Percentiles rank a stretch among this genome's conserved stretches.
phyloP scores from a whole-genome alignment of 2,797 vertebrate species.

The Tangara arthus region DNA sequence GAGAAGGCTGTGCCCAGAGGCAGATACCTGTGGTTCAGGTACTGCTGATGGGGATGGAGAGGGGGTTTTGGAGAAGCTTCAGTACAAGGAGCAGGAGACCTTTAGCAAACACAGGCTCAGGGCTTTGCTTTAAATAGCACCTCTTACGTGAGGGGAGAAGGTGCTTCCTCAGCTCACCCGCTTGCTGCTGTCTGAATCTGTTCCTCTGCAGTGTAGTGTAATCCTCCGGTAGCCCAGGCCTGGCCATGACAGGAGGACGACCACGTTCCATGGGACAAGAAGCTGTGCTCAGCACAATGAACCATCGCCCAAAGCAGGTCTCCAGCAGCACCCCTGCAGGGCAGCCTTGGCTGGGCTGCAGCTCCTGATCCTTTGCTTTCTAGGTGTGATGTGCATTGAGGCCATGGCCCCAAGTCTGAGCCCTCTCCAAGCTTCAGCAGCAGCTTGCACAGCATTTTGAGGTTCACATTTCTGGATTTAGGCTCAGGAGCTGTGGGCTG shows the following conservation, averaged over 20 bases:
- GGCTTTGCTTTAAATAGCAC: background rate
- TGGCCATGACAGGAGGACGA: background rate
- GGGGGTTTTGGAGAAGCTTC: rapidly evolving
- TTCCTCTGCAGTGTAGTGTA: background rate
- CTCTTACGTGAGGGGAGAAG: background rate
- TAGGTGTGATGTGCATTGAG: rapidly evolving
- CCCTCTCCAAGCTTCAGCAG: background rate
- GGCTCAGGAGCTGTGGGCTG: background rate
- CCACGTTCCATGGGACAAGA: background rate
- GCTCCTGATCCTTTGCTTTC: background rate
- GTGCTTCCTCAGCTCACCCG: background rate
- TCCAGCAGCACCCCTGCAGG: background rate
- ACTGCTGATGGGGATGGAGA: background rate
- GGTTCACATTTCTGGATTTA: background rate
- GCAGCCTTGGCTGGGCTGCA: background rate
- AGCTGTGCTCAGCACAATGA: rapidly evolving
- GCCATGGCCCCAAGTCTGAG: background rate
- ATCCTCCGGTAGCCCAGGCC: background rate
- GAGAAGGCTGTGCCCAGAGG: background rate
- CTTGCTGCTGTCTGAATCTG: background rate
- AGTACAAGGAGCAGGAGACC: background rate
- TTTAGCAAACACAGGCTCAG: background rate
- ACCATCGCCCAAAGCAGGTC: background rate
- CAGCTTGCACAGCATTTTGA: background rate
- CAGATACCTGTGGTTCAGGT: background rate